Evolutionary conservation across 2,797 vertebrate genomes (phyloP).

Genomic region (Podargus strigoides): DNA sequence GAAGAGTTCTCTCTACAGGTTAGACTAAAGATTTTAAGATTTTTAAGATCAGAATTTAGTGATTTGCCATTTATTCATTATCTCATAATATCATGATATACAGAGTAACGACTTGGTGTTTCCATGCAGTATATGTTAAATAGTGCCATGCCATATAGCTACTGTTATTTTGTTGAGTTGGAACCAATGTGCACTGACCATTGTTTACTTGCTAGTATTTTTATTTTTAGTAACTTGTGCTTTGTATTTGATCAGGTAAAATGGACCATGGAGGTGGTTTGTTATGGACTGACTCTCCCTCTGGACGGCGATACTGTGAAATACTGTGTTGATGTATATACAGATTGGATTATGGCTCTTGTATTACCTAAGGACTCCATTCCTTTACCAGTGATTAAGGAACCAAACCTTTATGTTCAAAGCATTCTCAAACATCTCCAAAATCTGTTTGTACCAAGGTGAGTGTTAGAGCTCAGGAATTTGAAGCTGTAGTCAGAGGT

Average conservation of each 20-base stretch:
- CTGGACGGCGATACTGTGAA: conserved; percentile 91
- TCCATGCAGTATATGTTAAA: background rate
- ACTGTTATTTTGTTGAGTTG: background rate
- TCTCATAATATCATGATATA: background rate
- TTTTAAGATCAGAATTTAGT: background rate
- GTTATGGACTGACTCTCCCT: conserved; percentile 88
- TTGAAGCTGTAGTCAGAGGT: background rate
- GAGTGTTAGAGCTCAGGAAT: conserved; percentile 11
- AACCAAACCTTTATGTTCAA: conserved; percentile 90
- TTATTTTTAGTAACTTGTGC: background rate
- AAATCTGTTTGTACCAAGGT: conserved; percentile 93
- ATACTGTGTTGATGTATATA: conserved; percentile 91
- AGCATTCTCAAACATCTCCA: conserved; percentile 90
- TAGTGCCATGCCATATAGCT: background rate
- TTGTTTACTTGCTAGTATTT: background rate
- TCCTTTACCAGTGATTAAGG: conserved; percentile 87
- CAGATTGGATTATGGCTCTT: conserved; percentile 92
- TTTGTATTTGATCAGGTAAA: conserved; percentile 81
- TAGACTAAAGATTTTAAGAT: background rate
- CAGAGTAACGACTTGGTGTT: background rate
- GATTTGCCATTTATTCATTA: background rate
- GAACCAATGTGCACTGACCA: background rate
- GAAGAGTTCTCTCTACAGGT: background rate
- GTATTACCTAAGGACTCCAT: conserved; percentile 86
- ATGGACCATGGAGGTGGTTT: conserved; percentile 96